Conservation (phyloP, 1,140 invertebrate species). For the Brachionus asplanchnoidis region DNA sequence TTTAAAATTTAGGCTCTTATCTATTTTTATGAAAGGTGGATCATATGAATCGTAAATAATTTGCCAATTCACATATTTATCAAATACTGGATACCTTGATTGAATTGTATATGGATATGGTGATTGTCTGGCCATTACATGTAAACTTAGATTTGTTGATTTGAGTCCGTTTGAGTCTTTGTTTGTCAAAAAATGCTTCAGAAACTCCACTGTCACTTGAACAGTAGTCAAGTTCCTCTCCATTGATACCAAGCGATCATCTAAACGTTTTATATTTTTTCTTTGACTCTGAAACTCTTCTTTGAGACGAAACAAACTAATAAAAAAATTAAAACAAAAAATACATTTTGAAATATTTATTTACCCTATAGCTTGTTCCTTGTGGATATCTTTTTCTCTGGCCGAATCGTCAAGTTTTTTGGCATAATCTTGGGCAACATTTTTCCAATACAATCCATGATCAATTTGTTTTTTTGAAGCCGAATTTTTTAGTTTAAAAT, state of each 20-base stretch:
- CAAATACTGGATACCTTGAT: constrained; percentile 57
- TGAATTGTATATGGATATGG: constrained; percentile 57
- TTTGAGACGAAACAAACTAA: constrained; percentile 45
- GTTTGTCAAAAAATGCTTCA: constrained; percentile 44
- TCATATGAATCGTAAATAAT: constrained; percentile 47
- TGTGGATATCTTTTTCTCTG: constrained; percentile 9
- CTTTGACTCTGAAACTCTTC: constrained; percentile 54
- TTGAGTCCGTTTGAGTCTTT: constrained; percentile 45
- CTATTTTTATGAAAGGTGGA: neutral
- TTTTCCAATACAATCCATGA: constrained; percentile 20
- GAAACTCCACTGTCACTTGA: constrained; percentile 52
- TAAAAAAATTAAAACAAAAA: neutral
- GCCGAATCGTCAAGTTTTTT: constrained; percentile 1
- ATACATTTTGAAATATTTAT: neutral
- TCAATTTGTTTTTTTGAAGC: neutral
- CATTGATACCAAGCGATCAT: constrained; percentile 52
- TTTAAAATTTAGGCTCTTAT: neutral
- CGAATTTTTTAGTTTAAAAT: neutral
- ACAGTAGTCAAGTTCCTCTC: constrained; percentile 52
- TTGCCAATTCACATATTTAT: constrained; percentile 59
- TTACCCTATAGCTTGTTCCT: constrained; percentile 14
- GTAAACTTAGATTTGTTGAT: constrained; percentile 47
- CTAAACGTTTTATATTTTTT: constrained; percentile 49
- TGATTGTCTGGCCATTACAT: constrained; percentile 54
- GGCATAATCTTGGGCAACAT: constrained; percentile 2